phyloP scores from a whole-genome alignment of 2,113 vertebrate species.

The Sus scrofa region DNA sequence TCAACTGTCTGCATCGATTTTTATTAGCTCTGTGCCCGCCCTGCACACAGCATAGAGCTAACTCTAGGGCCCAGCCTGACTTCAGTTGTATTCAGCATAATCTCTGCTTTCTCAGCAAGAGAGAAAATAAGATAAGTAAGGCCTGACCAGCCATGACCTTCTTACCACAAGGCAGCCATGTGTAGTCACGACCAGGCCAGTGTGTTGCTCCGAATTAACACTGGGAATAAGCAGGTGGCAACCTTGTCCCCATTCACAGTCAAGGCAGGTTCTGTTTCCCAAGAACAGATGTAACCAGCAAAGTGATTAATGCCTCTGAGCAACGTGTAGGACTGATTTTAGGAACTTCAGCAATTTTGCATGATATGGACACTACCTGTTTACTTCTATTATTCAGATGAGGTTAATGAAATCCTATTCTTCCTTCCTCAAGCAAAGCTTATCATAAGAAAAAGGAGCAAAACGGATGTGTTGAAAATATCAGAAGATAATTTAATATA shows the following conservation, averaged over 20 bases:
- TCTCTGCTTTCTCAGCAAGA: slow-evolving; percentile 69
- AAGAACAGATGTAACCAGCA: slow-evolving; percentile 81
- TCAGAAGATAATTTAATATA: slow-evolving; percentile 69
- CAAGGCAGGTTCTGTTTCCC: slow-evolving; percentile 25
- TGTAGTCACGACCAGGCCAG: slow-evolving; percentile 6
- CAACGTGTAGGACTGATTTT: slow-evolving; percentile 58
- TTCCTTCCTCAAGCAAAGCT: slow-evolving; percentile 60
- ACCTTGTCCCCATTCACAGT: slow-evolving; percentile 77
- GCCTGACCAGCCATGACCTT: slow-evolving; percentile 72
- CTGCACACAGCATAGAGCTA: not conserved
- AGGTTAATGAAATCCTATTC: not conserved
- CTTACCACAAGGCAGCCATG: slow-evolving; percentile 66
- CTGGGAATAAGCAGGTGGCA: slow-evolving; percentile 63
- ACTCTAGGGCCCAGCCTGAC: not conserved
- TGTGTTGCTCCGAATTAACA: slow-evolving; percentile 65
- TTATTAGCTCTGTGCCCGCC: not conserved
- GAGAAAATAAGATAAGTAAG: slow-evolving; percentile 76
- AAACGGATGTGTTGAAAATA: slow-evolving; percentile 74
- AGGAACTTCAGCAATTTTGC: slow-evolving; percentile 81
- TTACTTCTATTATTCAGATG: slow-evolving; percentile 16
- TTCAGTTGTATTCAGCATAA: not conserved
- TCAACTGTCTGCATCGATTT: not conserved
- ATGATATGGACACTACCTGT: slow-evolving; percentile 42
- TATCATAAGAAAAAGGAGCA: slow-evolving; percentile 59
- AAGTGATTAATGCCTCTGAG: slow-evolving; percentile 75